Base-by-base conservation (phyloP, 2,888 invertebrate genomes). In the Leistus spinibarbis region DNA sequence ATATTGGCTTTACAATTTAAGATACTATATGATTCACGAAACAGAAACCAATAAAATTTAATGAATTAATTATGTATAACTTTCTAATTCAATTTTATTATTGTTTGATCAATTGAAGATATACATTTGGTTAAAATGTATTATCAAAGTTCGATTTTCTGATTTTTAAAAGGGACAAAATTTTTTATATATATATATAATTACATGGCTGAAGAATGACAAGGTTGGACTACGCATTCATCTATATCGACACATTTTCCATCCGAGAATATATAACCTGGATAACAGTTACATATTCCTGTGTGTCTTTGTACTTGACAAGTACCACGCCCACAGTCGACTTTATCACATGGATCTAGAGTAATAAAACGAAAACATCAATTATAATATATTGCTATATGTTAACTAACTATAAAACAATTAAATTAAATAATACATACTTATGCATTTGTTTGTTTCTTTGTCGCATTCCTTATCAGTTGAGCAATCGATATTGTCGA, bases 151-250 rank as follows among this genome's bases (percentile, higher is more conserved):
- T n/a, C n/a, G n/a, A n/a, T n/a, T n/a, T n/a, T n/a, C n/a, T n/a
- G n/a, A n/a, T n/a, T n/a, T n/a, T n/a, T n/a, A 13, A 57, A 57
- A 57, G 0, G 16, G 0, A 57, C 20, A 20, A 27, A 40, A 63
- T 19, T 1, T 10, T 10, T 1, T 40, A 40, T 2, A 20, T 57
- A 69, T 65, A 66, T 53, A 56, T 67, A 3, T 83, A 85, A n/a
- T 84, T 85, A 90, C 82, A 89, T 87, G 13, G 96, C 93, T 77
- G 93, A 91, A 24, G 89, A 82, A 80, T 95, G 95, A 80, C 96
- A 97, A 57, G 96, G 95, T 79, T 91, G 91, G 13, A 88, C 86
- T 20, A 87, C 79, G 81, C 97, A 97, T 86, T 96, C 96, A 80
- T 97, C 90, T 65, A 95, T 86, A 85, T 96, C 96, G 79, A 90